Percentiles rank a stretch among this genome's conserved stretches.
Conservation (phyloP, 2,888 invertebrate species). For the Plebejus argus region DNA sequence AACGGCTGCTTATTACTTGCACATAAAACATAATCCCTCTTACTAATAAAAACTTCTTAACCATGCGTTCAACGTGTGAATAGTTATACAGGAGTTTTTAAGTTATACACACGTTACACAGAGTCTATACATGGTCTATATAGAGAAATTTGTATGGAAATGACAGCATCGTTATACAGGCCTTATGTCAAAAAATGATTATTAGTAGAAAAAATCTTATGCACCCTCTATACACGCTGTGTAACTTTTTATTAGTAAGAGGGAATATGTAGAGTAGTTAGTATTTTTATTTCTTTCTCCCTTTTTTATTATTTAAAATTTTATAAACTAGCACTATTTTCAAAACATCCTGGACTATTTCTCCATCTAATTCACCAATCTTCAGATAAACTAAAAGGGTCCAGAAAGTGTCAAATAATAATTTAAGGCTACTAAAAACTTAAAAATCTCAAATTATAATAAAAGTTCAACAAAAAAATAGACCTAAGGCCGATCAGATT, state of each 20-base stretch:
- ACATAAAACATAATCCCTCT: too few relatives aligned
- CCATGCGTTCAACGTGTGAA: too few relatives aligned
- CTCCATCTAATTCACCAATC: neutral
- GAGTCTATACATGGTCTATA: too few relatives aligned
- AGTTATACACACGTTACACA: too few relatives aligned
- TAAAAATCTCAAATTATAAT: neutral
- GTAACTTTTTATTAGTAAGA: too few relatives aligned
- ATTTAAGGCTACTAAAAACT: neutral
- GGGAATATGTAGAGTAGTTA: neutral
- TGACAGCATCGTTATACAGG: too few relatives aligned
- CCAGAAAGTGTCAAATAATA: slow-evolving; percentile 30
- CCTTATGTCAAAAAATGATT: too few relatives aligned
- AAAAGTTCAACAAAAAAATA: neutral
- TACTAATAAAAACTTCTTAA: too few relatives aligned
- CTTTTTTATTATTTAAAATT: neutral
- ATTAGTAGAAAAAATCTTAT: too few relatives aligned
- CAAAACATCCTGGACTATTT: neutral
- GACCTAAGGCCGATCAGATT: neutral
- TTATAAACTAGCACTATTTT: neutral
- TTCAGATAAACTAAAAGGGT: neutral
- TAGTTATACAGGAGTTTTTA: too few relatives aligned
- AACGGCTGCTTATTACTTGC: neutral
- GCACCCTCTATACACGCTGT: too few relatives aligned
- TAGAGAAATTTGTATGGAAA: too few relatives aligned
- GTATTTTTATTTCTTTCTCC: neutral